Conservation (phyloP, 2,888 invertebrate genomes). For the Griposia aprilina region DNA sequence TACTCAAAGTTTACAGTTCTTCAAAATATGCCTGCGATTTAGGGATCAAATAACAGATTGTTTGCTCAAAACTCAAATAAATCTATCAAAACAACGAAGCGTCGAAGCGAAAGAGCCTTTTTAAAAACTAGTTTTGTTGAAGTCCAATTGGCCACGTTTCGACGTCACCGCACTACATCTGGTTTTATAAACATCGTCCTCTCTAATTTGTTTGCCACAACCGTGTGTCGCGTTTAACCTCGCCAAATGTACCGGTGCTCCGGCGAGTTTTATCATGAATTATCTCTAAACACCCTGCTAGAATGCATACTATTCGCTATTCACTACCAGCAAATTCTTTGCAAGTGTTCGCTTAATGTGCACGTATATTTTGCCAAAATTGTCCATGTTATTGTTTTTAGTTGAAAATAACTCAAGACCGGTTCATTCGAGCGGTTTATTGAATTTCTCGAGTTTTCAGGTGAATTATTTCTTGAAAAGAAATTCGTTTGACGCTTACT, state of each 20-base stretch:
- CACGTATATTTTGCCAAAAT: slow-evolving; percentile 56
- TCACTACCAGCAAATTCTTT: slow-evolving; percentile 24
- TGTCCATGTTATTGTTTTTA: slow-evolving; percentile 59
- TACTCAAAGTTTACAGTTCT: background rate
- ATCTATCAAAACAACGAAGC: slow-evolving; percentile 20
- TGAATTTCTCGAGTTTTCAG: slow-evolving; percentile 46
- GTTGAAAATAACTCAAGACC: slow-evolving; percentile 44
- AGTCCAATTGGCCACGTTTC: slow-evolving; percentile 46
- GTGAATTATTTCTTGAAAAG: slow-evolving; percentile 46
- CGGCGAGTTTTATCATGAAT: slow-evolving; percentile 60
- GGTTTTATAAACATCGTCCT: slow-evolving; percentile 61
- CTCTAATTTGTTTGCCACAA: slow-evolving; percentile 73
- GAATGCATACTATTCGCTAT: slow-evolving; percentile 52
- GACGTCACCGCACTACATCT: slow-evolving; percentile 41
- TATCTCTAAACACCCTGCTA: slow-evolving; percentile 56
- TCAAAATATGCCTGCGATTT: background rate
- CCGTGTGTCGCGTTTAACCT: slow-evolving; percentile 61
- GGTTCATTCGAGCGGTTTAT: slow-evolving; percentile 39
- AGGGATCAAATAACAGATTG: background rate
- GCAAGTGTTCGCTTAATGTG: slow-evolving; percentile 36
- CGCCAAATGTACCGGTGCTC: slow-evolving; percentile 47
- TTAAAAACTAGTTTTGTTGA: slow-evolving; percentile 40
- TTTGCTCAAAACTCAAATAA: background rate
- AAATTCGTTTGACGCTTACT: slow-evolving; percentile 45
- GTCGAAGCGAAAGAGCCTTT: slow-evolving; percentile 38